phyloP scores from a whole-genome alignment of 2,888 invertebrate species.

The Spicauda simplicius region DNA sequence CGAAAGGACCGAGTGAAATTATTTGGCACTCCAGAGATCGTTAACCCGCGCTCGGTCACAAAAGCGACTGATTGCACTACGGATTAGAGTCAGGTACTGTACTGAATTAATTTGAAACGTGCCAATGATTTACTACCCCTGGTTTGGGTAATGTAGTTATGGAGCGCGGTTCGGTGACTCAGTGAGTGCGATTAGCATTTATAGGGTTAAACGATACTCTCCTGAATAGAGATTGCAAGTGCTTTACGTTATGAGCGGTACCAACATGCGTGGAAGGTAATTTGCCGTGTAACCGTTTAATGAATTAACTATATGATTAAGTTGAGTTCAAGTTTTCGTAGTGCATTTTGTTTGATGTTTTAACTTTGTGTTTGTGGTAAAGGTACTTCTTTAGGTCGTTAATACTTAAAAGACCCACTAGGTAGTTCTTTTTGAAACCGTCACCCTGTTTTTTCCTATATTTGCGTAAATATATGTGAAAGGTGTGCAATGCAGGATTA shows the following conservation, averaged over 20 bases:
- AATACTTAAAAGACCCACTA: too few species aligned
- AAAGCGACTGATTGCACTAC: slow-evolving; percentile 65
- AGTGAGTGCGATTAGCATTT: slow-evolving; percentile 62
- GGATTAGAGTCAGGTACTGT: slow-evolving; percentile 64
- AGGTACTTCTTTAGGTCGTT: too few species aligned
- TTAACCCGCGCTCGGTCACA: slow-evolving; percentile 50
- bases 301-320: too few species aligned
- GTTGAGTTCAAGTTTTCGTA: too few species aligned
- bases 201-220: slow-evolving; percentile 47
- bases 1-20: slow-evolving; percentile 20
- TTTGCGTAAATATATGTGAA: too few species aligned
- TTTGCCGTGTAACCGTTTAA: too few species aligned
- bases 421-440: too few species aligned
- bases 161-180: slow-evolving; percentile 62
- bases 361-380: too few species aligned
- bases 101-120: slow-evolving; percentile 75
- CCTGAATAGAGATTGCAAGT: slow-evolving; percentile 29
- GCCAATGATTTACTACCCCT: slow-evolving; percentile 72
- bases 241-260: background rate
- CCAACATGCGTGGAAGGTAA: too few species aligned
- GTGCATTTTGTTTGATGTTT: too few species aligned
- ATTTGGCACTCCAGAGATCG: slow-evolving; percentile 43
- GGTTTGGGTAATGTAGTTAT: slow-evolving; percentile 68
- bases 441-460: too few species aligned
- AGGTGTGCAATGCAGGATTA: too few species aligned